phyloP scores from a whole-genome alignment of 2,888 invertebrate species.

The Mantis religiosa region DNA sequence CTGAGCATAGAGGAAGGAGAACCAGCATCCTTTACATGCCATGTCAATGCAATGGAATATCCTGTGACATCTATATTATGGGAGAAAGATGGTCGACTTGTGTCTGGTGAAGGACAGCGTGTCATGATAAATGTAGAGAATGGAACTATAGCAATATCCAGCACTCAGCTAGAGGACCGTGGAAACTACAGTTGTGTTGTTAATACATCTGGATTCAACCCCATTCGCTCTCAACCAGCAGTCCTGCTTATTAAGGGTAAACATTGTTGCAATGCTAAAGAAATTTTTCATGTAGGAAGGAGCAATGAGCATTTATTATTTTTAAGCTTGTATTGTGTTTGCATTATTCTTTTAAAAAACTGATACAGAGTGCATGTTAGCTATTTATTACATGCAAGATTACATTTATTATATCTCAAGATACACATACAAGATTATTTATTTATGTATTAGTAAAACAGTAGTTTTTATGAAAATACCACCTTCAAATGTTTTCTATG shows the following conservation, averaged over 20 bases:
- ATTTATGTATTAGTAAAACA: too few species aligned
- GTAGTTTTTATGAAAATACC: too few species aligned
- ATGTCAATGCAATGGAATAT: conserved; percentile 49
- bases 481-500: too few species aligned
- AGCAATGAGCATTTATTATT: too few species aligned
- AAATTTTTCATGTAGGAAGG: too few species aligned
- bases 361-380: too few species aligned
- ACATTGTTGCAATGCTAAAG: not conserved
- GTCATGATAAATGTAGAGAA: conserved; percentile 38
- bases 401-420: too few species aligned
- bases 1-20: conserved; percentile 63
- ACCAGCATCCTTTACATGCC: conserved; percentile 59
- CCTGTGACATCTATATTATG: conserved; percentile 62
- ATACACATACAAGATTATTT: too few species aligned
- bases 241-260: conserved; percentile 57
- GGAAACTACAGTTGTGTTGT: conserved; percentile 67
- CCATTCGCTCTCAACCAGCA: conserved; percentile 56
- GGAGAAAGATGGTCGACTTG: conserved; percentile 48
- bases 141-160: conserved; percentile 52
- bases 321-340: too few species aligned
- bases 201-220: conserved; percentile 56
- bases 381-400: too few species aligned
- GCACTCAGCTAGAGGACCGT: conserved; percentile 53
- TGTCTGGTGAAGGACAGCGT: conserved; percentile 32
- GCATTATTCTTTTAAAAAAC: too few species aligned